Percentiles rank a stretch among this genome's conserved stretches.
phyloP scores from a whole-genome alignment of 2,113 vertebrate genomes.

The Lophura nycthemera region DNA sequence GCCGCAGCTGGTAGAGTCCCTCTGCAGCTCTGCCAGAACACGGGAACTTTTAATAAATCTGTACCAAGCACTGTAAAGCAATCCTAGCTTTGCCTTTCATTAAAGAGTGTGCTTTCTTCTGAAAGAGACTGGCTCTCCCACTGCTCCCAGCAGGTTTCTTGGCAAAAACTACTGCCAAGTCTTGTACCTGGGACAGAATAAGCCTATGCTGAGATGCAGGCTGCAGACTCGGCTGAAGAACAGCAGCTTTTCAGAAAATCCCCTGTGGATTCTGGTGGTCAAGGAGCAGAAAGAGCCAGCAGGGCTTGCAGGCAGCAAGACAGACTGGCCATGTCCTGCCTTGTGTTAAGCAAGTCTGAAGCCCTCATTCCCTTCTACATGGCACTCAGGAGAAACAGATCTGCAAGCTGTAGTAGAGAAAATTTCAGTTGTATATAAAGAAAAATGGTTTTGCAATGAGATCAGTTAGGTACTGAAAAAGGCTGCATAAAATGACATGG shows the following conservation, averaged over 20 bases:
- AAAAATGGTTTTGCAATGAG: neutral
- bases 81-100: neutral
- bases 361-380: neutral
- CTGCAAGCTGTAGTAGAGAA: neutral
- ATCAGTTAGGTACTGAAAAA: neutral
- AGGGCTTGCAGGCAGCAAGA: neutral
- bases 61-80: neutral
- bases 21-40: neutral
- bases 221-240: neutral
- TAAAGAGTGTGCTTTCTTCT: neutral
- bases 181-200: neutral
- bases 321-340: neutral
- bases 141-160: neutral
- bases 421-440: neutral
- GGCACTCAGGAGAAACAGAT: fast-evolving
- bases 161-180: neutral
- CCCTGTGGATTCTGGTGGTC: neutral
- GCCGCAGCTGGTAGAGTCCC: neutral
- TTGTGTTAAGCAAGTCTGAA: fast-evolving
- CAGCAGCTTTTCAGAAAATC: neutral
- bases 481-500: neutral
- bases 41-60: neutral
- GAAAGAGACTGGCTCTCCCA: neutral
- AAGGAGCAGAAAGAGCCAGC: neutral
- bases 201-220: neutral